phyloP scores from a whole-genome alignment of 2,113 vertebrate species.

The Platysteira castanea region DNA sequence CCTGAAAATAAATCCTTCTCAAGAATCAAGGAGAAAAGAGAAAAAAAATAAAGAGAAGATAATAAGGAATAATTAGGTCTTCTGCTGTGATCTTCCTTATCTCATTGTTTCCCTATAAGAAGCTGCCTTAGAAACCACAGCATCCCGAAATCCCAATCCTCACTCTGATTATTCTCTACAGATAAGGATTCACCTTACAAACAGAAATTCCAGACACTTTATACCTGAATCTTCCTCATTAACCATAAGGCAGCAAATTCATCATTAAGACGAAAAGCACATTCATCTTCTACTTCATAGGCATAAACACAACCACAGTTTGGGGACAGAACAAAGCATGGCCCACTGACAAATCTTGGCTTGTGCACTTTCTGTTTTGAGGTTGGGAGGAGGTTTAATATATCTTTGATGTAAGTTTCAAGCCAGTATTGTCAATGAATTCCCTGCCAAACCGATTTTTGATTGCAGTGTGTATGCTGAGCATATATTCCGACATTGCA shows the following conservation, averaged over 20 bases:
- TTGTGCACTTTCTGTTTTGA: not conserved
- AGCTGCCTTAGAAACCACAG: not conserved
- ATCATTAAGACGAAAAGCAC: not conserved
- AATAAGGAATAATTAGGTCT: not conserved
- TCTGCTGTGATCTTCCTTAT: not conserved
- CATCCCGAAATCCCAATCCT: not conserved
- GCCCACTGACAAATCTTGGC: not conserved
- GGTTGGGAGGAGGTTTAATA: not conserved
- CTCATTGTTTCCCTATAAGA: not conserved
- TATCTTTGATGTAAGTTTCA: not conserved
- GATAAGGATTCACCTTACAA: not conserved
- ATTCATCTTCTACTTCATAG: not conserved
- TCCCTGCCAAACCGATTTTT: not conserved
- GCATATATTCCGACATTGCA: not conserved
- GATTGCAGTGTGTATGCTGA: not conserved
- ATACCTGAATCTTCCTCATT: not conserved
- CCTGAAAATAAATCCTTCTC: not conserved
- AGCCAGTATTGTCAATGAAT: not conserved
- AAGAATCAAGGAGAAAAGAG: not conserved
- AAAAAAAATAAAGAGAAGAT: not conserved
- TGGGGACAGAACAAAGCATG: not conserved
- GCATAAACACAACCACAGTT: not conserved
- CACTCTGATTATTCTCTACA: not conserved
- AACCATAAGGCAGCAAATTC: not conserved
- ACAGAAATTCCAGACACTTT: not conserved